Conservation (phyloP, 1,140 invertebrate genomes). For the Plectrocnemia conspersa region DNA sequence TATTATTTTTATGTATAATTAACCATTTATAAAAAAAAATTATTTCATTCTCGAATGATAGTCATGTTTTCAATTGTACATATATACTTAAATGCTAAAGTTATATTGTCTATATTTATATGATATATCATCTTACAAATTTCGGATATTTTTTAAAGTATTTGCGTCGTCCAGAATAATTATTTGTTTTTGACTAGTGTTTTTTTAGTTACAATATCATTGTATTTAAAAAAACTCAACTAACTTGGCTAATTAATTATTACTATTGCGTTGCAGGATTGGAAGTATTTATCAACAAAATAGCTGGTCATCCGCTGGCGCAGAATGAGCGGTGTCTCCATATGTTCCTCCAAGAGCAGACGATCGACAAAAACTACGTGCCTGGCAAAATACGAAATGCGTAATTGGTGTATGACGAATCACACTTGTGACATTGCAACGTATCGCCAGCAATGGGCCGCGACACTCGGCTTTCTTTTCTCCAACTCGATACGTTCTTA, state of each 20-base stretch:
- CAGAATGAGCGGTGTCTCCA: slow-evolving; percentile 99
- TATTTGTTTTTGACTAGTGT: no score
- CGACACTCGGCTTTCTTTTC: not conserved
- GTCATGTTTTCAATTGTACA: not conserved
- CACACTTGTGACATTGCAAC: not conserved
- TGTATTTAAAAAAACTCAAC: no score
- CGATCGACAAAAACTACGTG: slow-evolving; percentile 98
- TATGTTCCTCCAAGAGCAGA: slow-evolving; percentile 97
- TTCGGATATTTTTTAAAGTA: not conserved
- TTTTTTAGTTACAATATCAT: no score
- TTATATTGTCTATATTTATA: not conserved
- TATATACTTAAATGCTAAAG: not conserved
- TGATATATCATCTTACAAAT: not conserved
- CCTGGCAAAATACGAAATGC: slow-evolving; percentile 98
- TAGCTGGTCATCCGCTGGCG: slow-evolving; percentile 98
- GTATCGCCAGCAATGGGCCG: not conserved
- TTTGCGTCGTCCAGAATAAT: no score
- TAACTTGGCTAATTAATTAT: no score
- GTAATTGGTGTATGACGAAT: slow-evolving; percentile 48
- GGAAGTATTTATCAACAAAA: slow-evolving; percentile 99
- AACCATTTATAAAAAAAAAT: slow-evolving; percentile 1
- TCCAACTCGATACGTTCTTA: no score
- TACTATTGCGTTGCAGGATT: slow-evolving; percentile 54
- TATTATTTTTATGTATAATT: no score
- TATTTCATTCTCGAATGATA: not conserved